These are phyloP conservation scores for Scaptodrosophila latifasciaeformis DNA, from an alignment of 2,888 invertebrate species.

Conservation along the genomic window DNA sequence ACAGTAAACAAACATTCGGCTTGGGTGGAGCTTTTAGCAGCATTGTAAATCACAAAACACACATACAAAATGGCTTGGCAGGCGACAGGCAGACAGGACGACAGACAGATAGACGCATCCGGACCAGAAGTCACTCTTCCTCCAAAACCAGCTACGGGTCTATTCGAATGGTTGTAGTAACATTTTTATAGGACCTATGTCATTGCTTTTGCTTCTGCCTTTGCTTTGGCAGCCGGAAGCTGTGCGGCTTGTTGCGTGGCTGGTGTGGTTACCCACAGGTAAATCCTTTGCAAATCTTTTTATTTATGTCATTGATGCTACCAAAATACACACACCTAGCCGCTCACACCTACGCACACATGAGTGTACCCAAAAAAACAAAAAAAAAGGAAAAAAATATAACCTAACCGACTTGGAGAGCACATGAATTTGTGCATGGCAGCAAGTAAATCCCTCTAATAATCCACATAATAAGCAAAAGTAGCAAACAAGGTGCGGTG, in stretches of 20 bases:
- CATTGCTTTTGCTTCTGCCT: constrained; percentile 28
- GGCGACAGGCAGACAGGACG: background rate
- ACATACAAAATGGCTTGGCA: constrained; percentile 3
- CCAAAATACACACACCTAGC: constrained; percentile 20
- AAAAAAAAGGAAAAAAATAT: background rate
- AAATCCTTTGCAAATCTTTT: constrained; percentile 71
- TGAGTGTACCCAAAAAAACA: too few species aligned
- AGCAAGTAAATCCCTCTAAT: constrained; percentile 66
- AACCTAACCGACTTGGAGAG: constrained; percentile 32
- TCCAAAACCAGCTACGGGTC: background rate
- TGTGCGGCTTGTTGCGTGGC: background rate
- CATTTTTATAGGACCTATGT: constrained; percentile 50
- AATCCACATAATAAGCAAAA: constrained; percentile 66
- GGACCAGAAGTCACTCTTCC: too few species aligned
- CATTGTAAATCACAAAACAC: constrained; percentile 44
- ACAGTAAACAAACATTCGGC: constrained; percentile 18
- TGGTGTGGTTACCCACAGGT: constrained; percentile 57
- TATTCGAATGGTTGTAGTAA: constrained; percentile 10
- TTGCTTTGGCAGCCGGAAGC: constrained; percentile 5
- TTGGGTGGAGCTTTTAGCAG: constrained; percentile 42
- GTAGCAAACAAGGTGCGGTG: constrained; percentile 22
- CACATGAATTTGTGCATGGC: constrained; percentile 49
- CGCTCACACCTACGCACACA: constrained; percentile 21
- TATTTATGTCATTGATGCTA: constrained; percentile 69
- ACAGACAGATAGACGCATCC: constrained; percentile 5